Base-by-base conservation (phyloP, 1,140 invertebrate species). In the Pseudomyrmex flavicornis region DNA sequence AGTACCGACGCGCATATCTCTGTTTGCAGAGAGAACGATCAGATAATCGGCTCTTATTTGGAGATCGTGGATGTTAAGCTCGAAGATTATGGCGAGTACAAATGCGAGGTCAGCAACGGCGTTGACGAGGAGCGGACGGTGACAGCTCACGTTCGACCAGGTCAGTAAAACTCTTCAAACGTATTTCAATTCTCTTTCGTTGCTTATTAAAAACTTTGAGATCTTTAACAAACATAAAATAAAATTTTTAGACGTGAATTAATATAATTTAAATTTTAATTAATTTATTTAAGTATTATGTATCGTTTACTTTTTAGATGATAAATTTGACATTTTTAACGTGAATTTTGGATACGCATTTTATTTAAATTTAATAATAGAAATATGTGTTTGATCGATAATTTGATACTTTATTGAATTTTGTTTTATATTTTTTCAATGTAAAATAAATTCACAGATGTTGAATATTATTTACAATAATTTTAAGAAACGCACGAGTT, bases 21-120 rank as follows among this genome's bases (percentile, higher is more conserved):
- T 44, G n/a, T 20, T 85, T 86, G 17, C 95, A 97, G 96, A 75
- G 96, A 97, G 85, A 95, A 96, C 83, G 94, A 95, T 44, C 96
- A 97, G 89, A 96, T 96, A 66, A 95, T 96, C 79, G 97, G 97
- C 1, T 95, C 96, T 26, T 97, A 97, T 90, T 92, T 97, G 88
- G 94, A 94, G 66, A 96, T 97, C 73, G 94, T 95, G 48, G 93
- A 95, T 52, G 95, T 96, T 56, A 92, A 93, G 62, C 90, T 93
- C 35, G 95, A 96, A 85, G 96, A 97, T 94, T 97, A 96, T 90
- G 96, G 96, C 20, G 94, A 95, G 69, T 97, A 97, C 91, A 94
- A 95, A 82, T 97, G 97, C 91, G 90, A 92, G 79, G 92, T 95
- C 84, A 95, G 94, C 91, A 95, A 95, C 76, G 93, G 95, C 52